Evolutionary conservation across 2,797 vertebrate species (phyloP), one percentile per base, ranked within the genome.

Genomic region (Adrianichthys oophorus): DNA sequence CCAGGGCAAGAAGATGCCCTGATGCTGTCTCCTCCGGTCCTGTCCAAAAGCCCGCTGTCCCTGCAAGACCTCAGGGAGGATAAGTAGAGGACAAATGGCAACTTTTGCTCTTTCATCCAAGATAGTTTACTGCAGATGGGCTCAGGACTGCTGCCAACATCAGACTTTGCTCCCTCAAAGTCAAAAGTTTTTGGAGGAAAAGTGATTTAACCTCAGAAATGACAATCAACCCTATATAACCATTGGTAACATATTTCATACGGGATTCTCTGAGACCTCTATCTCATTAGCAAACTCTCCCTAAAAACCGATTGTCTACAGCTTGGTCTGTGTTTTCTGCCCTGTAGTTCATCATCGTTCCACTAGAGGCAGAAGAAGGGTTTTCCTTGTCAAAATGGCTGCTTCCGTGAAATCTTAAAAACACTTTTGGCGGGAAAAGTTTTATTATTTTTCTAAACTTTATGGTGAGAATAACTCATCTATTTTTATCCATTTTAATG

Each of bases 1-100:
- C 82, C 84, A 83, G 90, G 86, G 79, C 82, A 88, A 80, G 78
- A 72, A 78, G 75, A 87, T 85, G 83, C 77, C 78, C 59, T 51
- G 60, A 84, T 59, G 75, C 75, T 49, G 79, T 75, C 71, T 58
- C 74, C 70, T 68, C 69, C 63, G 63, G 71, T 79, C 48, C 61
- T 67, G 76, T 61, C 80, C 74, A 55, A 71, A 68, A 65, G 70
- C 79, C 79, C 4, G 74, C 76, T 82, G 86, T 77, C 81, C 66
- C 76, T 56, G 67, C 59, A 56, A 68, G 72, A 71, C 56, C 73
- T 79, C 50, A 2, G 64, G 2, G 80, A 89, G 84, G 81, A 87
- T 74, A 81, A 84, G 84, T 84, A 85, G 73, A 87, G 82, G 89
- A 83, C 77, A 56, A 80, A 67, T 42, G 68, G 80, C 52, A 76